phyloP scores from a whole-genome alignment of 2,797 vertebrate genomes.

The Tokudaia tokunoshimensis region DNA sequence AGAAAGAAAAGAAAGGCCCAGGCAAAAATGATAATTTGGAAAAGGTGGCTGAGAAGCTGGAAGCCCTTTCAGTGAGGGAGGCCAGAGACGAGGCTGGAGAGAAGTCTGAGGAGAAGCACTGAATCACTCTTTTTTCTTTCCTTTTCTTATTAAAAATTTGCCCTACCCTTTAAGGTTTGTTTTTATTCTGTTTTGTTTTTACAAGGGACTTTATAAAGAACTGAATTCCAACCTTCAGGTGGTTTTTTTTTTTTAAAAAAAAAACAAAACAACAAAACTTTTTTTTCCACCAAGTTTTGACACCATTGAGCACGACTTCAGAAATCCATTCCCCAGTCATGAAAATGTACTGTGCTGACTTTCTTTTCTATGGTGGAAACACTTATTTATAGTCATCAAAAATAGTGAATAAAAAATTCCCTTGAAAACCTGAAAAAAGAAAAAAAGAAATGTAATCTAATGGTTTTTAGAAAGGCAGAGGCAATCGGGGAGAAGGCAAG shows the following conservation, averaged over 20 bases:
- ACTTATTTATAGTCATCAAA: conserved; percentile 92
- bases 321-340: conserved; percentile 92
- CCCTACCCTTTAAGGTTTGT: conserved; percentile 84
- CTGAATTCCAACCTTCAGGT: conserved; percentile 95
- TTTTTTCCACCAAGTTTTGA: conserved; percentile 90
- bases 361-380: conserved; percentile 94
- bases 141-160: conserved; percentile 87
- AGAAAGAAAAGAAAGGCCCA: conserved; percentile 90
- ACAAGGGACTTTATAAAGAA: conserved; percentile 97
- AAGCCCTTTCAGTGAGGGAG: conserved; percentile 96
- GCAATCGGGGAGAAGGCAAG: not conserved
- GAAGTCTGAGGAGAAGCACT: conserved; percentile 92
- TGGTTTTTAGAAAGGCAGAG: not conserved
- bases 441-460: not conserved
- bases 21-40: conserved; percentile 91
- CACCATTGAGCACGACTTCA: conserved; percentile 94
- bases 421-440: conserved; percentile 73
- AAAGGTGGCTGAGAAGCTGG: conserved; percentile 96
- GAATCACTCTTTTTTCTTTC: conserved; percentile 90
- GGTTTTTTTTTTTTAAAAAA: not conserved
- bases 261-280: not conserved
- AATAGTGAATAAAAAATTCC: conserved; percentile 90
- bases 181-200: conserved; percentile 91
- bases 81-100: conserved; percentile 88
- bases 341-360: conserved; percentile 92